Base-by-base conservation (phyloP, 2,888 invertebrate species). In the Drosophila picticornis region DNA sequence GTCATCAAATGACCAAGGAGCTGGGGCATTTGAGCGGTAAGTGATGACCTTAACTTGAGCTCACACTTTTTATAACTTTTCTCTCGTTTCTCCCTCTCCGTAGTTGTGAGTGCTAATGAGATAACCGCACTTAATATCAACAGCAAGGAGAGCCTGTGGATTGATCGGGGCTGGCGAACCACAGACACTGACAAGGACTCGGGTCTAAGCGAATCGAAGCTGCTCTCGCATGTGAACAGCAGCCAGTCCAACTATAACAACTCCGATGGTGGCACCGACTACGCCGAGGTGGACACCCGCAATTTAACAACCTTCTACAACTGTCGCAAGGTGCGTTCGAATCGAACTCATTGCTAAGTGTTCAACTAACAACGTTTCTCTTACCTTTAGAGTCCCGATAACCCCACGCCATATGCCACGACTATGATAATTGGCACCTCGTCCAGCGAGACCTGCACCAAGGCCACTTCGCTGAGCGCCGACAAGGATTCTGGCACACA, bases 391-490 rank as follows among this genome's bases (percentile, higher is more conserved):
- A 95, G 95, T 65, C 94, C 95, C 13, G 95, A 95, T 80, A 95
- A 95, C 91, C 95, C 96, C 0, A 95, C 95, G 4, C 96, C 96
- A 0, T 96, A 96, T 92, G 96, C 96, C 22, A 96, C 96, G 0
- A 96, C 96, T 16, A 96, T 96, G 93, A 94, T 96, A 46, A 94
- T 96, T 76, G 93, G 93, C 43, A 92, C 92, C 52, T 92, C 93
- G 7, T 88, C 91, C 7, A 92, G 91, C 19, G 93, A 93, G 60
- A 93, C 92, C 31, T 92, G 93, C 86, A 91, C 93, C 74, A 93
- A 93, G 75, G 91, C 93, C 52, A 93, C 93, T 11, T 93, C 93
- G 4, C 84, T 92, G 7, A 93, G 93, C 64, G 93, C 93, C 25
- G 92, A 93, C 83, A 93, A 93, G 79, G 92, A 93, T 63, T 93